phyloP scores from a whole-genome alignment of 2,797 vertebrate genomes.

The Parauchenoglanis punctatus region DNA sequence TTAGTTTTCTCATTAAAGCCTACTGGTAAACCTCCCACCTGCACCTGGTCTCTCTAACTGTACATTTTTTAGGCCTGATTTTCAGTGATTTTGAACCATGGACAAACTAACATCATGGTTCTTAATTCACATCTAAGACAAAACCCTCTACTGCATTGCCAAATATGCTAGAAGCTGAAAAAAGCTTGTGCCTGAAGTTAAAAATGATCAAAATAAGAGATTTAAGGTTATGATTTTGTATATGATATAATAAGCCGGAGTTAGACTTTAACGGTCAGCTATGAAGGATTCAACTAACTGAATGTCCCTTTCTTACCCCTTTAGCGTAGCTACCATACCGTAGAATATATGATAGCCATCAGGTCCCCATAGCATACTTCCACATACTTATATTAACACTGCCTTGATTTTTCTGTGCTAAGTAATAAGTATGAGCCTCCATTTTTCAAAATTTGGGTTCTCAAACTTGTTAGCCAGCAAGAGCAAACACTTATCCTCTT shows the following conservation, averaged over 20 bases:
- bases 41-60: not conserved
- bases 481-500: too few relatives aligned
- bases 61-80: too few relatives aligned
- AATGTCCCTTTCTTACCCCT: too few relatives aligned
- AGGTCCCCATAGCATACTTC: too few relatives aligned
- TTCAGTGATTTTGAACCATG: not conserved
- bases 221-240: not conserved
- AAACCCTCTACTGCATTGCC: not conserved
- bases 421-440: too few relatives aligned
- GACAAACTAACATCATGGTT: not conserved
- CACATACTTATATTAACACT: too few relatives aligned
- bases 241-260: not conserved
- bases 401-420: too few relatives aligned
- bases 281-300: too few relatives aligned
- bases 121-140: not conserved
- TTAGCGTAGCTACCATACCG: too few relatives aligned
- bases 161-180: not conserved
- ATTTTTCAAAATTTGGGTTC: too few relatives aligned
- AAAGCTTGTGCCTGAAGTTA: not conserved
- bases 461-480: too few relatives aligned
- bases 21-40: not conserved
- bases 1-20: not conserved
- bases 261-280: not conserved
- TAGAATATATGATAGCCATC: too few relatives aligned
- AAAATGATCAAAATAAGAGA: not conserved